Conservation (phyloP, 2,888 invertebrate species). For the Dicycla oo region DNA sequence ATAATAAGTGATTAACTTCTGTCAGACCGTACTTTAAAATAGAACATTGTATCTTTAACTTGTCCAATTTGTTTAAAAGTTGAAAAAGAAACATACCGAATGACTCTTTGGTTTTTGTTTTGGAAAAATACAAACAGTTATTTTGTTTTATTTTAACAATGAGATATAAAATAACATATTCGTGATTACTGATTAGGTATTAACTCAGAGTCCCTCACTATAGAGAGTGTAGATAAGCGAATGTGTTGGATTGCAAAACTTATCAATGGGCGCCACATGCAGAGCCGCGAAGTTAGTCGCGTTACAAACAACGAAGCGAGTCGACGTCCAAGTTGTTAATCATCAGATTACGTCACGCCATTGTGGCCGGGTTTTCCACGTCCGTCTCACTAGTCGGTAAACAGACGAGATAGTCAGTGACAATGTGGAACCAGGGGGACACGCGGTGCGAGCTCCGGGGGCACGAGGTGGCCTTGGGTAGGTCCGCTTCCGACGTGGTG, state of each 20-base stretch:
- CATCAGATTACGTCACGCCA: constrained; percentile 65
- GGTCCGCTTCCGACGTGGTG: constrained; percentile 74
- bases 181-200: constrained; percentile 38
- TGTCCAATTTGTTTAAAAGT: background rate
- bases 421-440: constrained; percentile 73
- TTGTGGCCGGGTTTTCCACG: constrained; percentile 64
- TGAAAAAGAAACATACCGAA: background rate
- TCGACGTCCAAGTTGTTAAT: constrained; percentile 68
- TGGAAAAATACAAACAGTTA: background rate
- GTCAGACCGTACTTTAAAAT: constrained; percentile 2
- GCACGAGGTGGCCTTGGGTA: constrained; percentile 62
- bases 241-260: constrained; percentile 54
- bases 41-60: background rate
- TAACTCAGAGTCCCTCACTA: constrained; percentile 17
- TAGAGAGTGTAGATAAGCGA: constrained; percentile 62
- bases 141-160: constrained; percentile 6
- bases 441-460: constrained; percentile 61
- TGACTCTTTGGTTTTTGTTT: constrained; percentile 7
- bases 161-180: constrained; percentile 25
- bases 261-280: constrained; percentile 51
- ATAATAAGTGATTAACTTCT: constrained; percentile 15
- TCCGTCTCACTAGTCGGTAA: constrained; percentile 44
- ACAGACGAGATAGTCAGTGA: constrained; percentile 59
- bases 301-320: constrained; percentile 66
- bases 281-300: constrained; percentile 73